These are phyloP conservation scores for Zaprionus capensis DNA, from an alignment of 1,140 invertebrate genomes.

Conservation along the genomic window DNA sequence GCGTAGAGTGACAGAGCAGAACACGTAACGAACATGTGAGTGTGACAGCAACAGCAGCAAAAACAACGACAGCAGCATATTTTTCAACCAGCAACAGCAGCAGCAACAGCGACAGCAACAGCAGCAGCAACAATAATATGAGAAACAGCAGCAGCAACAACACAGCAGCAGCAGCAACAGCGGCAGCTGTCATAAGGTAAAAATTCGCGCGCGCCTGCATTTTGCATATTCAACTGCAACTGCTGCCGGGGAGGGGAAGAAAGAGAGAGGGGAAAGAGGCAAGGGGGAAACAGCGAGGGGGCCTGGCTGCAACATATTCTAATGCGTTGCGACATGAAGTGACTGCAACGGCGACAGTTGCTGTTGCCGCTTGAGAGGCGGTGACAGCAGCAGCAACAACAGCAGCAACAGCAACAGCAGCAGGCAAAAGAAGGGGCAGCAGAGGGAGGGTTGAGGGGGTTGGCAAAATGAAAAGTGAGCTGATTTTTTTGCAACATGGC, in stretches of 20 bases:
- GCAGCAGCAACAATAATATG: conserved; percentile 29
- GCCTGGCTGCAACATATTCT: conserved; percentile 77
- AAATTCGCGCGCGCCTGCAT: conserved; percentile 78
- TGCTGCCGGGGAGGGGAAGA: conserved; percentile 2
- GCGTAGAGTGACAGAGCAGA: conserved; percentile 64
- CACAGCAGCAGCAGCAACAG: conserved; percentile 57
- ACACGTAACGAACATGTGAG: conserved; percentile 56
- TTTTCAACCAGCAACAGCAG: conserved; percentile 54
- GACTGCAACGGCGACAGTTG: conserved; percentile 83
- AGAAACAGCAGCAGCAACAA: conserved; percentile 27
- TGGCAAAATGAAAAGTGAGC: conserved; percentile 59
- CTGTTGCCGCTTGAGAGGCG: conserved; percentile 83
- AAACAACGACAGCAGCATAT: conserved; percentile 63
- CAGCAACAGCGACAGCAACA: conserved; percentile 24
- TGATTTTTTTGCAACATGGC: conserved; percentile 51
- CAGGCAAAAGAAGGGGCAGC: neutral
- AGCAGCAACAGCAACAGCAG: neutral
- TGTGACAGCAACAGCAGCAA: conserved; percentile 58
- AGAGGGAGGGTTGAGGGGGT: neutral
- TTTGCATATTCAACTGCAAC: conserved; percentile 75
- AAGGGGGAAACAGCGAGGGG: conserved; percentile 4
- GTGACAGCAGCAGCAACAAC: conserved; percentile 57
- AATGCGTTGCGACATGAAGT: conserved; percentile 82
- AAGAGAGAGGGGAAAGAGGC: neutral
- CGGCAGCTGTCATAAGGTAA: conserved; percentile 81